Evolutionary conservation across 1,140 invertebrate genomes (phyloP).

Genomic region (Araneus ventricosus): DNA sequence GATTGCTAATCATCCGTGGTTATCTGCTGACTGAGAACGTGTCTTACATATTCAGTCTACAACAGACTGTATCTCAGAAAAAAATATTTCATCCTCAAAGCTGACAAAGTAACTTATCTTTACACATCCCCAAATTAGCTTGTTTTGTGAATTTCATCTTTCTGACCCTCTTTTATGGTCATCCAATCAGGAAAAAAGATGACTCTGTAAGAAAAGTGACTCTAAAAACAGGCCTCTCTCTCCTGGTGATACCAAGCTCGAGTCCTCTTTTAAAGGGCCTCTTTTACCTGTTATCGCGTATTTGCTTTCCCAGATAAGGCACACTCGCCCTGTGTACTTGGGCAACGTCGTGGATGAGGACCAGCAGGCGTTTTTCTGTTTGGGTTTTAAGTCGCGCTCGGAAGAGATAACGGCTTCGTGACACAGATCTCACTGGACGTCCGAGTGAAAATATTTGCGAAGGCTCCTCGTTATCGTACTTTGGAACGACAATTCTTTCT

Average conservation of each 20-base stretch:
- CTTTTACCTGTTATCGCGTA: slow-evolving; percentile 17
- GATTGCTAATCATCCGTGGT: too few species aligned
- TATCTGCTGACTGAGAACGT: too few species aligned
- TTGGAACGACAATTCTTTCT: neutral
- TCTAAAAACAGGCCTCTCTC: neutral
- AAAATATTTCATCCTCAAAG: too few species aligned
- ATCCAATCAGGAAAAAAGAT: too few species aligned
- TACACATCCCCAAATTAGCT: too few species aligned
- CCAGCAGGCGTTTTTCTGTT: slow-evolving; percentile 36
- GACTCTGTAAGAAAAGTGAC: neutral
- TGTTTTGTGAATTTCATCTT: too few species aligned
- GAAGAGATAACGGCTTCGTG: neutral
- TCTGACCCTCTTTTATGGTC: too few species aligned
- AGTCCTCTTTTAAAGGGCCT: neutral
- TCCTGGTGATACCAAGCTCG: neutral
- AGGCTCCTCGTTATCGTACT: neutral
- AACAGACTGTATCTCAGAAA: too few species aligned
- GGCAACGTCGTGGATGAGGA: neutral
- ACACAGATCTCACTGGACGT: slow-evolving; percentile 32
- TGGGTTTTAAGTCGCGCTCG: neutral
- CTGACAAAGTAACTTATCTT: too few species aligned
- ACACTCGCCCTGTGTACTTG: neutral
- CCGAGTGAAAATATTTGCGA: neutral
- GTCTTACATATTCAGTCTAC: too few species aligned
- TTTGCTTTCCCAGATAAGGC: slow-evolving; percentile 1